phyloP scores from a whole-genome alignment of 1,140 invertebrate species.

The Nebria ingens region DNA sequence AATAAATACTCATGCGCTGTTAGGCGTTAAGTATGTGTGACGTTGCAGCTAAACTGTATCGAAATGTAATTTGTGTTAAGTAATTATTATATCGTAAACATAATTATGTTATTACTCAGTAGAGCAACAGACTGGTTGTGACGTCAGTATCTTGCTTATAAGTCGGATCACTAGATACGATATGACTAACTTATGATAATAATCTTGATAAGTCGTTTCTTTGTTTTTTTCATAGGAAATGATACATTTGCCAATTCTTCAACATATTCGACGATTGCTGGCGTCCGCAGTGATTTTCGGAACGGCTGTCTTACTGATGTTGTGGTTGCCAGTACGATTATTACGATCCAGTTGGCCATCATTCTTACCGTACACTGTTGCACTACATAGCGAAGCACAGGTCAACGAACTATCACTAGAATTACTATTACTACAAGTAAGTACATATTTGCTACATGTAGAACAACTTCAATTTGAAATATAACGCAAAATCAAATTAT shows the following conservation, averaged over 20 bases:
- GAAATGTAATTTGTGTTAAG: too few relatives aligned
- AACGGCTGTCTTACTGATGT: conserved; percentile 87
- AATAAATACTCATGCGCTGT: too few relatives aligned
- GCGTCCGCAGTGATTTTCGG: conserved; percentile 94
- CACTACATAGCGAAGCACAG: conserved; percentile 65
- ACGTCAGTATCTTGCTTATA: too few relatives aligned
- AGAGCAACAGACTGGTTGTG: too few relatives aligned
- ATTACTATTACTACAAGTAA: conserved; percentile 78
- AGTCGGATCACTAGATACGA: too few relatives aligned
- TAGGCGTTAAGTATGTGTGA: too few relatives aligned
- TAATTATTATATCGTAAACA: too few relatives aligned
- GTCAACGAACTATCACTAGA: conserved; percentile 89
- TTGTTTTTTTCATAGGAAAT: conserved; percentile 61
- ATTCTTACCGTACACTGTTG: conserved; percentile 90
- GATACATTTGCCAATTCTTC: conserved; percentile 91
- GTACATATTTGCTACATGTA: conserved; percentile 11
- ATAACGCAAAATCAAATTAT: neutral
- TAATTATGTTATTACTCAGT: too few relatives aligned
- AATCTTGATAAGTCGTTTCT: too few relatives aligned
- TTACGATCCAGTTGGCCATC: conserved; percentile 72
- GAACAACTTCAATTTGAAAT: too few relatives aligned
- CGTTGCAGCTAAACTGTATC: too few relatives aligned
- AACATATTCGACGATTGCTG: conserved; percentile 80
- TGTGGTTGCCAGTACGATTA: conserved; percentile 88
- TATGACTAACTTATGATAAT: too few relatives aligned